Evolutionary conservation across 2,888 invertebrate species (phyloP).

Genomic region (Arge pagana): DNA sequence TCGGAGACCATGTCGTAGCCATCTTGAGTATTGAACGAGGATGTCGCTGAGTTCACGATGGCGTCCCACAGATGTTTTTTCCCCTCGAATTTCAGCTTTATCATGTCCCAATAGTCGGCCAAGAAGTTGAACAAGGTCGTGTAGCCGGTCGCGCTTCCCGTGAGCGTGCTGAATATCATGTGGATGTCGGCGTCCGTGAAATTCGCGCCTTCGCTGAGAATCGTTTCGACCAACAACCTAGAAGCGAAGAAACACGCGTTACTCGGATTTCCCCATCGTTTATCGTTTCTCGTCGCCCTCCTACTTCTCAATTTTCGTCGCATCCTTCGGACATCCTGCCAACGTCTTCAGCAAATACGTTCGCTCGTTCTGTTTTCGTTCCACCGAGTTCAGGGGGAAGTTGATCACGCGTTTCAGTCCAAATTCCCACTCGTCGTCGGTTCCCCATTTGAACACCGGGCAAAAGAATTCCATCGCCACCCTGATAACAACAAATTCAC

Average conservation of each 20-base stretch:
- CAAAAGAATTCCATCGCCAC: constrained; percentile 78
- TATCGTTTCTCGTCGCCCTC: background rate
- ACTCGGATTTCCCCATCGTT: background rate
- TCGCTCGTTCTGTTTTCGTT: constrained; percentile 73
- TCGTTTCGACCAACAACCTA: constrained; percentile 68
- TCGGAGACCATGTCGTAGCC: constrained; percentile 73
- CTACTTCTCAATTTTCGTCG: constrained; percentile 68
- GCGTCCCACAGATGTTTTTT: constrained; percentile 78
- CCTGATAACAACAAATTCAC: too few relatives aligned
- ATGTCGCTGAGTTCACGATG: constrained; percentile 74
- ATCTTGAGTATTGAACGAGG: constrained; percentile 75
- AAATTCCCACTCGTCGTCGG: constrained; percentile 80
- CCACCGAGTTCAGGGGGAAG: constrained; percentile 65
- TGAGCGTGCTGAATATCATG: constrained; percentile 75
- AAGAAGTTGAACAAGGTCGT: constrained; percentile 74
- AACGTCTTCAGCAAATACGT: constrained; percentile 78
- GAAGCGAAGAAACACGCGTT: constrained; percentile 13
- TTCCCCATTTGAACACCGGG: constrained; percentile 82
- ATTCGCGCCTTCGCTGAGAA: constrained; percentile 71
- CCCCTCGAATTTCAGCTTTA: constrained; percentile 70
- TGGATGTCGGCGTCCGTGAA: constrained; percentile 79
- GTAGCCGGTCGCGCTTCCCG: constrained; percentile 73
- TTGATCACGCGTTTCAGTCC: constrained; percentile 76
- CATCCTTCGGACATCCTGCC: constrained; percentile 78
- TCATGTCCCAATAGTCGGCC: constrained; percentile 69